These are phyloP conservation scores for Sycophila sp. DNA, from an alignment of 1,140 invertebrate genomes.

Conservation along the genomic window DNA sequence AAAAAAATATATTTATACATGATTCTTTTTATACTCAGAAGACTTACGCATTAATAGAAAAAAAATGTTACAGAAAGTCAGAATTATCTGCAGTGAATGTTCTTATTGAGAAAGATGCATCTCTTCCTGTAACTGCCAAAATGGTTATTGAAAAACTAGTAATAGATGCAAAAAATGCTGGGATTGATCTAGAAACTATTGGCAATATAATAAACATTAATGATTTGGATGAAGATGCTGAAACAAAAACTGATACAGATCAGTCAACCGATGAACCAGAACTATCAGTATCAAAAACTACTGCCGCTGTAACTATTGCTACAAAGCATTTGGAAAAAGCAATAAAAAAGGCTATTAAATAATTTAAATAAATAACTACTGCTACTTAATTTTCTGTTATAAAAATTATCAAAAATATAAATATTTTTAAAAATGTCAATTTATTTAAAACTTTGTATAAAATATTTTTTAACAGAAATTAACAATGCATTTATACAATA, in stretches of 20 bases:
- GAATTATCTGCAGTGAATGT: conserved; percentile 50
- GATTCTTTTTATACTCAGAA: conserved; percentile 34
- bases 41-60: too few species aligned
- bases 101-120: conserved; percentile 44
- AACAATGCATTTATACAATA: conserved; percentile 9
- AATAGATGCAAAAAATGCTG: conserved; percentile 26
- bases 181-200: conserved; percentile 30
- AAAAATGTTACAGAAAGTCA: too few species aligned
- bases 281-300: neutral
- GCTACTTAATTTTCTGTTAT: conserved; percentile 8
- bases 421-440: conserved; percentile 1
- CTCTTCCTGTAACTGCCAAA: conserved; percentile 29
- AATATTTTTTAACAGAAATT: conserved; percentile 12
- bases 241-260: neutral
- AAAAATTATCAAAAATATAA: too few species aligned
- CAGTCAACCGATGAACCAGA: neutral
- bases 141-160: conserved; percentile 45
- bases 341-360: neutral
- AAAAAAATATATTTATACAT: neutral
- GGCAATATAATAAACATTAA: neutral
- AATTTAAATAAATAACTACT: neutral
- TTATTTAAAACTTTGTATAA: neutral
- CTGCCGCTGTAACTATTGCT: neutral
- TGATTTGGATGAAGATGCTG: conserved; percentile 1
- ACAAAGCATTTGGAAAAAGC: neutral